Base-by-base conservation (phyloP, 2,797 vertebrate species). In the Catharus ustulatus region DNA sequence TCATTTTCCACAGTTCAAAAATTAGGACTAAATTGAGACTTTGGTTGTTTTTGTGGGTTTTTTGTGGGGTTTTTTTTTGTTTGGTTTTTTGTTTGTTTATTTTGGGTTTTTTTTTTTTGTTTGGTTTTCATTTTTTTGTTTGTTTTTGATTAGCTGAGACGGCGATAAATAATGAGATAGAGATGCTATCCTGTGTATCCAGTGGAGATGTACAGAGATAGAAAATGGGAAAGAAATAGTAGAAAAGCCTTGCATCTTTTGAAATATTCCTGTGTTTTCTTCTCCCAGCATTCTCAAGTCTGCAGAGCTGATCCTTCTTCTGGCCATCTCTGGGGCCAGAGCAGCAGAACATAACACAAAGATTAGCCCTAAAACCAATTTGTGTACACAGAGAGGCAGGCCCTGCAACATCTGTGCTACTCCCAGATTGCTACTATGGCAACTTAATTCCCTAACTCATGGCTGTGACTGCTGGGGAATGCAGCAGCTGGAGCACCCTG, bases 351-450 rank as follows among this genome's bases (percentile, higher is more conserved):
- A 4, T 23, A 74, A 36, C 9, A 34, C 9, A 62, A 43, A 6
- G 42, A 43, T 55, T 55, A 45, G 19, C 0, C 0, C 3, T 2
- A 2, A 72, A 61, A 62, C 15, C 27, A 20, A 11, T 55, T 32
- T 45, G 3, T 26, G 10, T 57, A 26, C 5, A 38, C n/a, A 59
- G 20, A 64, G 15, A 18, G 29, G 38, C 23, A 73, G 29, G 43
- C 71, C 15, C 15, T 43, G n/a, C 1, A 5, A 40, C 43, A 32
- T 30, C 38, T 34, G 4, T 51, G 24, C 52, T 49, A 43, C 8
- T 74, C 11, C 45, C 46, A 67, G 17, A 11, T 68, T 86, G 30
- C 57, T 69, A 1, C 23, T 59, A 5, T 32, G 55, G 58, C 71
- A 85, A 64, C 6, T 40, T 57, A 57, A 58, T 69, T 77, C 55